Evolutionary conservation across 2,888 invertebrate species (phyloP).

Genomic region (Coelogynopora nodosa): DNA sequence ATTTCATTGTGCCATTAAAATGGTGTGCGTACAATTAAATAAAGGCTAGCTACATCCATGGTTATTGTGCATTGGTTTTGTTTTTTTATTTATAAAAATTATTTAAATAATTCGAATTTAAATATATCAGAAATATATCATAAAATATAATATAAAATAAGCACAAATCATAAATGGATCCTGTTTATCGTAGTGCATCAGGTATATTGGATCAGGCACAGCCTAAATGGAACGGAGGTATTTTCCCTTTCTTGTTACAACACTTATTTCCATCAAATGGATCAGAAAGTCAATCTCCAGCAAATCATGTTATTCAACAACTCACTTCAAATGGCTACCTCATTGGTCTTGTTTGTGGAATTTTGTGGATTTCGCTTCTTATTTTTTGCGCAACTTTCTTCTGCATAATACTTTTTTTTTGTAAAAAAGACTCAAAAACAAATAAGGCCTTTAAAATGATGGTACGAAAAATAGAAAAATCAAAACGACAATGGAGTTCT

Average conservation of each 20-base stretch:
- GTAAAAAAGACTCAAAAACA: constrained; percentile 5
- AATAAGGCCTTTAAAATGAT: background rate
- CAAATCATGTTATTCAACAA: background rate
- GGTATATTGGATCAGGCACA: background rate
- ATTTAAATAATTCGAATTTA: too few species aligned
- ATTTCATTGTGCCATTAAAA: too few species aligned
- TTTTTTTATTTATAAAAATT: too few species aligned
- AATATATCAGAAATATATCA: too few species aligned
- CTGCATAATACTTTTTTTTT: background rate
- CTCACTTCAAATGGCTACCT: constrained; percentile 5
- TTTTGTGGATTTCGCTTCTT: constrained; percentile 34
- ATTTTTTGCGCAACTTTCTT: background rate
- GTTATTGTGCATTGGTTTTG: too few species aligned
- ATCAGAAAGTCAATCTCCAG: background rate
- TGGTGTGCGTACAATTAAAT: too few species aligned
- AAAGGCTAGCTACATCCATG: too few species aligned
- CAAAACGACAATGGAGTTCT: background rate
- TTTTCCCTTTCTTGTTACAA: background rate
- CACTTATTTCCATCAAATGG: background rate
- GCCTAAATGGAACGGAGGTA: constrained; percentile 21
- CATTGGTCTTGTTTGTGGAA: constrained; percentile 39
- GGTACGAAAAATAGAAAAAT: constrained; percentile 1
- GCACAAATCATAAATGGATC: too few species aligned
- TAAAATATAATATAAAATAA: too few species aligned
- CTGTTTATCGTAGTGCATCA: background rate